Evolutionary conservation across 2,113 vertebrate species (phyloP), one percentile per base, ranked within the genome.

Genomic region (Oryzias javanicus): DNA sequence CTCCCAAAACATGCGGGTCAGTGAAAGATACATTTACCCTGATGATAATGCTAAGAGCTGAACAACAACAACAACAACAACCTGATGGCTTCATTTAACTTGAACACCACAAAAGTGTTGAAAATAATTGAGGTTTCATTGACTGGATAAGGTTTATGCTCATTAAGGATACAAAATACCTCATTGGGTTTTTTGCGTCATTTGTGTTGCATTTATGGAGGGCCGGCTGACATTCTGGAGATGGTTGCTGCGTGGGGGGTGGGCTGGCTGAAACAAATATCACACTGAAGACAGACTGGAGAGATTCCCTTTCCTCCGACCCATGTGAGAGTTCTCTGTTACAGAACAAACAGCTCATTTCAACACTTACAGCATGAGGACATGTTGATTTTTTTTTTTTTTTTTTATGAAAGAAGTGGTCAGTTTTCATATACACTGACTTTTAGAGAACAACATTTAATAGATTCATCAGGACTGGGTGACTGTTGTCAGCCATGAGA

Each of bases 231-330:
- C 76, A 83, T 87, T 84, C 78, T 74, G 68, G 57, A 62, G 58
- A 65, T 29, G 55, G 54, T 16, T 29, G 14, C 41, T 57, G 42
- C 19, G 49, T 49, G 75, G 46, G 74, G 53, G 70, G 57, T 60
- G 15, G 55, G 7, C 55, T 63, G 78, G 60, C 60, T 60, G 44
- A 79, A 76, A 83, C 82, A 89, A 86, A 81, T 86, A 57, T 48
- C 4, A 5, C 72, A 82, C 72, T 84, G 55, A 84, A 56, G 70
- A 55, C 22, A 64, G 54, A 60, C 59, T 14, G 60, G 40, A 74
- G 54, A 61, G 70, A 75, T 64, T 79, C 66, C 46, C 42, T 48
- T 49, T 75, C 75, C 79, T 78, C 84, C 49, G 52, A 62, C 58
- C 67, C 12, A 53, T 50, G 65, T 45, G 64, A 69, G 52, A 49